phyloP scores from a whole-genome alignment of 2,888 invertebrate genomes.

The Frankliniella intonsa region DNA sequence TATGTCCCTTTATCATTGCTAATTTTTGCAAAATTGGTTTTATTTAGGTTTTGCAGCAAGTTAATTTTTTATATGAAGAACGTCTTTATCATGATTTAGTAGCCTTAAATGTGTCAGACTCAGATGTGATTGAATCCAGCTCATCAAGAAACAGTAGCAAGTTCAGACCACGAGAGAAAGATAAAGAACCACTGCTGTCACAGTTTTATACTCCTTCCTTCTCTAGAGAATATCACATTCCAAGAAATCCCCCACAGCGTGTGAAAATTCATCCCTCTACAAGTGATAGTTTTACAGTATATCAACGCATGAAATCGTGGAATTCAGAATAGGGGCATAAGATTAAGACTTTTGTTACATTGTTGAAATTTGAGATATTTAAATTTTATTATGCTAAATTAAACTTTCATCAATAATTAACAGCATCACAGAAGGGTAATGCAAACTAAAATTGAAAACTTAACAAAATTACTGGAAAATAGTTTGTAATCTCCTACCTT shows the following conservation, averaged over 20 bases:
- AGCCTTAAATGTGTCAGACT: background rate
- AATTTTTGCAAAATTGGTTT: background rate
- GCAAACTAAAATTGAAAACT: too few species aligned
- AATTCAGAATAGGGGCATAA: background rate
- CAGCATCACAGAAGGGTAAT: too few species aligned
- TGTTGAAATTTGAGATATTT: background rate
- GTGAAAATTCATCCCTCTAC: background rate
- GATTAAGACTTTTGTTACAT: background rate
- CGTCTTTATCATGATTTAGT: background rate
- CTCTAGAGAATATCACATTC: background rate
- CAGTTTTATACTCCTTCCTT: background rate
- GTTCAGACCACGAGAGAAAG: background rate
- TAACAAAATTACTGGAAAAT: too few species aligned
- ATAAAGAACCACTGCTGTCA: background rate
- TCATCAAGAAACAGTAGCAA: background rate
- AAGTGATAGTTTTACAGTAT: background rate
- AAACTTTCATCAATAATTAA: background rate
- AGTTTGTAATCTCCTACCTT: too few species aligned
- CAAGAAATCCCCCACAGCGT: background rate
- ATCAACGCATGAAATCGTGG: background rate
- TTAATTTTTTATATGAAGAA: conserved; percentile 5
- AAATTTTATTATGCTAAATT: background rate
- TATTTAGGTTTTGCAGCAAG: conserved; percentile 9
- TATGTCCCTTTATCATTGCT: background rate
- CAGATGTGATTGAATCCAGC: background rate